Conservation (phyloP, 2,888 invertebrate species). For the Protodeltote pygarga region DNA sequence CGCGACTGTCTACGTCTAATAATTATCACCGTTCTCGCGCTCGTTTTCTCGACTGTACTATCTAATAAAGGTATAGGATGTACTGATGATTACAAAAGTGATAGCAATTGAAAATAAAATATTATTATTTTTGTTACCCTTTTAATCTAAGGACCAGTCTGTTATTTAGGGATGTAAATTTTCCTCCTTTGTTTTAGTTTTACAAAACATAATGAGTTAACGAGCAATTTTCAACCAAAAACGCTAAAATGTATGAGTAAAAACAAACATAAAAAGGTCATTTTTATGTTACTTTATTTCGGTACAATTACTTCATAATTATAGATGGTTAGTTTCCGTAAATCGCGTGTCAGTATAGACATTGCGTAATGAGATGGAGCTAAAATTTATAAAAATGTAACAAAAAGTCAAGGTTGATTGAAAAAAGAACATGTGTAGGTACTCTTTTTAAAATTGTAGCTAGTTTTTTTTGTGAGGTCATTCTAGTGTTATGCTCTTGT, state of each 20-base stretch:
- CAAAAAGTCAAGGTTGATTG: conserved; percentile 20
- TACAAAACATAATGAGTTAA: too few species aligned
- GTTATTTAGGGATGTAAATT: too few species aligned
- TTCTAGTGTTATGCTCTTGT: conserved; percentile 14
- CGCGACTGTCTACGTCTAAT: conserved; percentile 34
- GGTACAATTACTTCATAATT: conserved; percentile 8
- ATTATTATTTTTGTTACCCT: too few species aligned
- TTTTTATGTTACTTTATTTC: conserved; percentile 15
- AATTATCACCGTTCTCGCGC: conserved; percentile 54
- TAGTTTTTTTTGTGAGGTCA: conserved; percentile 12
- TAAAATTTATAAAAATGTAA: conserved; percentile 15
- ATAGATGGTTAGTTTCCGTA: conserved; percentile 17
- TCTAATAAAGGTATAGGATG: conserved; percentile 50
- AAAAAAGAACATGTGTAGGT: conserved; percentile 3
- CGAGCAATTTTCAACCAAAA: too few species aligned
- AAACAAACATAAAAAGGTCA: too few species aligned
- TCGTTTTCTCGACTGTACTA: conserved; percentile 60
- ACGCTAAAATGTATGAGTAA: too few species aligned
- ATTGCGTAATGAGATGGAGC: conserved; percentile 11
- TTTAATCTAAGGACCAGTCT: too few species aligned
- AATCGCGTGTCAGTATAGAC: conserved; percentile 21
- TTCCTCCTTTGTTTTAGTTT: too few species aligned
- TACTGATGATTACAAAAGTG: conserved; percentile 41
- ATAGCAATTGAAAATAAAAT: background rate
- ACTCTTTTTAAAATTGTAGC: too few species aligned